These are phyloP conservation scores for Xenus cinereus DNA, from an alignment of 2,113 vertebrate genomes.

Conservation along the genomic window DNA sequence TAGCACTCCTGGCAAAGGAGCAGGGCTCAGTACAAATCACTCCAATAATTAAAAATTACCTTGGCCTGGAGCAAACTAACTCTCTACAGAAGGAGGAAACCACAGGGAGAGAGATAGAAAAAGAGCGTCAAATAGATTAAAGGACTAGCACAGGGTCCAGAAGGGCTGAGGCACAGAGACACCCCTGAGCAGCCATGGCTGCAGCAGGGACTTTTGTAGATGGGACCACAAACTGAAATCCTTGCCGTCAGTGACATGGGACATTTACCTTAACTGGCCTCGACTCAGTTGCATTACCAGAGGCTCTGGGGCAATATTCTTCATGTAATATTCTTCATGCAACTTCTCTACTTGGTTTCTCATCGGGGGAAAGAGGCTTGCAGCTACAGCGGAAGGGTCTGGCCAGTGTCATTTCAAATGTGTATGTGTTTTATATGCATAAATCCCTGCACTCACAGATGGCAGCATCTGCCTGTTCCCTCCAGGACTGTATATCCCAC, in stretches of 20 bases:
- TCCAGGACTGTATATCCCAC: not conserved
- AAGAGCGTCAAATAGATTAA: not conserved
- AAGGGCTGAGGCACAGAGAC: not conserved
- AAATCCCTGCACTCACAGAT: slow-evolving; percentile 31
- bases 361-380: not conserved
- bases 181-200: not conserved
- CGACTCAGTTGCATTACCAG: not conserved
- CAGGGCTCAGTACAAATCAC: slow-evolving; percentile 26
- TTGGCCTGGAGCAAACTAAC: slow-evolving; percentile 14
- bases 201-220: not conserved
- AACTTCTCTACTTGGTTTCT: not conserved
- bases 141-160: not conserved
- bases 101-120: not conserved
- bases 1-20: not conserved
- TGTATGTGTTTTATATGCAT: not conserved
- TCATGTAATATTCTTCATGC: not conserved
- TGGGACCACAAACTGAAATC: not conserved
- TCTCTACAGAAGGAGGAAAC: not conserved
- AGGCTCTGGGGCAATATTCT: not conserved
- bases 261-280: not conserved
- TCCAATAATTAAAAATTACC: slow-evolving; percentile 29
- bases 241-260: not conserved
- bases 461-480: slow-evolving; percentile 14
- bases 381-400: not conserved
- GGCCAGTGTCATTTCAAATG: not conserved